Percentiles rank a stretch among this genome's conserved stretches.
These are phyloP conservation scores for Agrilus mali DNA, from an alignment of 2,888 invertebrate genomes.

Conservation along the genomic window DNA sequence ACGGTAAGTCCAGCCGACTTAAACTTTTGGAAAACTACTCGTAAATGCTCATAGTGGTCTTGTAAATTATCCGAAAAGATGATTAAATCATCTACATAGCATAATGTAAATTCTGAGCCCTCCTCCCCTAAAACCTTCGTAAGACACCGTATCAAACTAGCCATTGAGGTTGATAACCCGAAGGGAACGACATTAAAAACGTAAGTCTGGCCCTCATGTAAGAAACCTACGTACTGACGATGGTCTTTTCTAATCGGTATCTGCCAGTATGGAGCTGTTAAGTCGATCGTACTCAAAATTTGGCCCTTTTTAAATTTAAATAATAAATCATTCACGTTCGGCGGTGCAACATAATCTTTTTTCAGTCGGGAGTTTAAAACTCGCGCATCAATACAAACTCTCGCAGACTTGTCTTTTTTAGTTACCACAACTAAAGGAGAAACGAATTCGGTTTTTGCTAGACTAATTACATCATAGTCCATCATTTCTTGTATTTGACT, in stretches of 20 bases:
- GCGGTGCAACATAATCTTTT: slow-evolving; percentile 9
- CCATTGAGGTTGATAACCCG: slow-evolving; percentile 1
- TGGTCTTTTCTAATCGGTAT: slow-evolving; percentile 7
- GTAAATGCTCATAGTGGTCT: background rate
- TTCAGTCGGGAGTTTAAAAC: slow-evolving; percentile 9
- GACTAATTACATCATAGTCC: slow-evolving; percentile 4
- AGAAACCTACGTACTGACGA: slow-evolving; percentile 12
- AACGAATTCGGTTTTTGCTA: slow-evolving; percentile 7
- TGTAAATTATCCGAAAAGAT: no score
- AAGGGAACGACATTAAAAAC: slow-evolving; percentile 10
- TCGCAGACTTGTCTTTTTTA: slow-evolving; percentile 9
- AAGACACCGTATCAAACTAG: background rate
- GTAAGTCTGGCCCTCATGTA: slow-evolving; percentile 6
- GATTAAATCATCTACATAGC: background rate
- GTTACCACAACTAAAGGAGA: slow-evolving; percentile 8
- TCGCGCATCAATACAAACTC: slow-evolving; percentile 13
- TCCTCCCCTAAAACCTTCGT: slow-evolving; percentile 1
- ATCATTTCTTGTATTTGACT: slow-evolving; percentile 7
- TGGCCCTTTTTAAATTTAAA: background rate
- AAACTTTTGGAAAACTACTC: no score
- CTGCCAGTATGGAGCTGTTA: slow-evolving; percentile 11
- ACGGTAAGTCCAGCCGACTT: no score
- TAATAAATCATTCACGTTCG: slow-evolving; percentile 8
- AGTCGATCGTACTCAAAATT: slow-evolving; percentile 8
- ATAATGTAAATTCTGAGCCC: background rate